Percentiles rank a stretch among this genome's conserved stretches.
These are phyloP conservation scores for Bos indicus DNA, from an alignment of 2,113 vertebrate genomes.

Conservation along the genomic window DNA sequence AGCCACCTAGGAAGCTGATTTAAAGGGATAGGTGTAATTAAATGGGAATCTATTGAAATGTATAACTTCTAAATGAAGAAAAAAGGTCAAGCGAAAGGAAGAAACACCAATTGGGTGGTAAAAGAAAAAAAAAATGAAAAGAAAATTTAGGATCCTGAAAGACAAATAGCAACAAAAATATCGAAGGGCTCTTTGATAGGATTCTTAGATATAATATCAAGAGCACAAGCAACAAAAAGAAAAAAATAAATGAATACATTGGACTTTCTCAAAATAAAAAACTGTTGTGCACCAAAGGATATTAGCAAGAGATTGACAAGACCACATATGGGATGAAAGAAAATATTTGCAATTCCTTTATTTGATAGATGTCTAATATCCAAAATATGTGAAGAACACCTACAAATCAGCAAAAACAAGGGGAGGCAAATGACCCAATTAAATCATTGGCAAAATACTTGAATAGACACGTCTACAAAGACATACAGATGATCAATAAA, in stretches of 20 bases:
- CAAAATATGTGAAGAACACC: not conserved
- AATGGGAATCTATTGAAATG: not conserved
- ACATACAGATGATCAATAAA: too few species aligned
- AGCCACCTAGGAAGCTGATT: not conserved
- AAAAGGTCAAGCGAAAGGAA: not conserved
- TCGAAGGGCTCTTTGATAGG: not conserved
- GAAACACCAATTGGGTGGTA: not conserved
- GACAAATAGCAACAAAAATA: not conserved
- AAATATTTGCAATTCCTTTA: not conserved
- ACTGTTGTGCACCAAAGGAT: not conserved
- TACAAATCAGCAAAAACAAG: not conserved
- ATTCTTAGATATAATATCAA: not conserved
- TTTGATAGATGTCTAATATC: not conserved
- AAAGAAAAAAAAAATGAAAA: not conserved
- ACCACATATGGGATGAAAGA: not conserved
- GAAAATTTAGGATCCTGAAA: not conserved
- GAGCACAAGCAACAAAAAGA: not conserved
- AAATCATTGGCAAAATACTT: not conserved
- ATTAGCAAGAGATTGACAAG: not conserved
- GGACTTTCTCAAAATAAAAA: not conserved
- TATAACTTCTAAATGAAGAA: not conserved
- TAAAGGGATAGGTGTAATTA: not conserved
- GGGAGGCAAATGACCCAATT: not conserved
- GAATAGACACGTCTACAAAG: not conserved
- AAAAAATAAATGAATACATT: not conserved